Base-by-base conservation (phyloP, 2,113 vertebrate species). In the Silurus asotus region DNA sequence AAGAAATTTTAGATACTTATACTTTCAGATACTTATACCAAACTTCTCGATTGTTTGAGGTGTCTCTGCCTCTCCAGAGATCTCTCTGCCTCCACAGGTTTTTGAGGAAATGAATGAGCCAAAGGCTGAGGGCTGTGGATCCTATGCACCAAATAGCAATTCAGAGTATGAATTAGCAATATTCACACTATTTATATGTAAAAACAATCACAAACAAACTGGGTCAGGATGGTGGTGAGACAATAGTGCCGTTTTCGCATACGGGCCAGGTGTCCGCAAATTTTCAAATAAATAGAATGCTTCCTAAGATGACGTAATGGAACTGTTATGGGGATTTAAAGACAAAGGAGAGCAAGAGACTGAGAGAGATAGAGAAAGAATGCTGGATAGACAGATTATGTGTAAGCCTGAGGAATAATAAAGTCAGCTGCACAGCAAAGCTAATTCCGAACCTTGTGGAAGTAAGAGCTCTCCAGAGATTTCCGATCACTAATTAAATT, bases 381-480 rank as follows among this genome's bases (percentile, higher is more conserved):
- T 28, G 23, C 81, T 19, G 62, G 64, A 69, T 67, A 53, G 64
- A 56, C 53, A 45, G 81, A 37, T 82, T 67, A 82, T 23, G 65
- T 83, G 17, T 70, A 56, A 70, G 37, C 17, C n/a, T 70, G 25
- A 28, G 37, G 8, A 20, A 58, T 56, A 55, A 58, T 28, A 7
- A 70, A 45, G 4, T 23, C 37, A 14, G 81, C 65, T 61, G 37
- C 37, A 81, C 59, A 81, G 78, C 28, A 72, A 86, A 58, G 51
- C 82, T 77, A 85, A 87, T 78, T 51, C 37, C 51, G 59, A 64
- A 82, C 49, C 56, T 77, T 55, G 62, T 67, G 82, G 58, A 74
- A 82, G 53, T 74, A 78, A 83, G 58, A 64, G 64, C 75, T 87
- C 83, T 61, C 82, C 59, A 74, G 83, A 83, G 59, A 87, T 2